Percentiles rank a stretch among this genome's conserved stretches.
Conservation (phyloP, 2,888 invertebrate species). For the Diaphora mendica region DNA sequence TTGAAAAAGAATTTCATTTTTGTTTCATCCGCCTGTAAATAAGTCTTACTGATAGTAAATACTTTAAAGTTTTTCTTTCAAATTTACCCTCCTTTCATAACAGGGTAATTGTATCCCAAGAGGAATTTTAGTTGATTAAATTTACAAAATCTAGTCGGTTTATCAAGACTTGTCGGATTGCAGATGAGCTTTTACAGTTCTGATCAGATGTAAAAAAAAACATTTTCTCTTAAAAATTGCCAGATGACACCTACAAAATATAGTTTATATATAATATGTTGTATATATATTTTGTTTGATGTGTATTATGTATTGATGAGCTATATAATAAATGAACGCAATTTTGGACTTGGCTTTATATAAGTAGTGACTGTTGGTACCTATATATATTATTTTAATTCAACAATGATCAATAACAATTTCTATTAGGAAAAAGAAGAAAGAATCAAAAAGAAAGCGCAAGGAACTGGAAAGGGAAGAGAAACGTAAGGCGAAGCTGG, state of each 20-base stretch:
- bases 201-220: not conserved
- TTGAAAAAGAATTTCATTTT: no score
- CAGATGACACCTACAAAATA: not conserved
- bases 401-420: not conserved
- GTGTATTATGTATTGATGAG: not conserved
- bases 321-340: not conserved
- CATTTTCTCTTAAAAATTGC: not conserved
- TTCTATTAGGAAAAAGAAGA: constrained; percentile 87
- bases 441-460: constrained; percentile 91
- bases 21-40: no score
- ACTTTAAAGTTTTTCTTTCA: no score
- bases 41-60: no score
- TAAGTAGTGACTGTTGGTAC: not conserved
- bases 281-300: not conserved
- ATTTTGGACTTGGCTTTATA: not conserved
- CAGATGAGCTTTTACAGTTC: not conserved
- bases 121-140: no score
- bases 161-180: not conserved
- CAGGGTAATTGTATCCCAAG: no score
- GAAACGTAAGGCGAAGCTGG: constrained; percentile 89
- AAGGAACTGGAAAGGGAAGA: constrained; percentile 90
- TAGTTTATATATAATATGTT: no score
- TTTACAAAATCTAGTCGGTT: no score
- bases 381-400: not conserved
- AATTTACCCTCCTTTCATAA: no score